Evolutionary conservation across 2,113 vertebrate species (phyloP), one percentile per base, ranked within the genome.

Genomic region (Austrofundulus limnaeus): DNA sequence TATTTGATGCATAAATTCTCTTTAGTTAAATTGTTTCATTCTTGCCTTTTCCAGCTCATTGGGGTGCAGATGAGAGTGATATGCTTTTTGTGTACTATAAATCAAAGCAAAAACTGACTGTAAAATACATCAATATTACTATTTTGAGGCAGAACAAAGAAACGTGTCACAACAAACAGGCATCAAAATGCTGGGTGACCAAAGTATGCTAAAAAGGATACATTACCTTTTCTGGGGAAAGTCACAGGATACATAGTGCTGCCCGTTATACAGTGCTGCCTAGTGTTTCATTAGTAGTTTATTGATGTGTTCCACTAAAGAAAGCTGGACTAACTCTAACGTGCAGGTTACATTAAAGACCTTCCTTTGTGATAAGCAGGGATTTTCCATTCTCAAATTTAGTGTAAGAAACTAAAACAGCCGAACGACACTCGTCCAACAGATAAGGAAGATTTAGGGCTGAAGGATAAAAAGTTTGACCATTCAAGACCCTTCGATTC

Each of bases 1-100:
- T 77, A 90, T 91, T 91, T 92, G 91, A 92, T 92, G 89, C 89
- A 93, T 92, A 92, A 89, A 92, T 92, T 93, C 91, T 87, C 88
- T 93, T 92, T 92, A 85, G 84, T 92, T 91, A 88, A 89, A 88
- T 81, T 55, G 82, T 72, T 77, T 73, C 49, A 45, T 75, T 60
- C 76, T 71, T 58, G 48, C 72, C 73, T 75, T 75, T 75, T 83
- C 72, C 83, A 70, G 71, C 77, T 68, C 79, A 74, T 78, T 86
- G 83, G 80, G 72, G 60, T 77, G 76, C 70, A 87, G 80, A 91
- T 90, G 84, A 88, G 81, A 80, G 64, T 21, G 72, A 15, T 42
- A 0, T 58, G 78, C 11, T 81, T 75, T 81, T 73, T 53, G 76
- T 78, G 78, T 65, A 31, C 70, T 60, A 75, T 38, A 46, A 87